Percentiles rank a stretch among this genome's conserved stretches.
These are phyloP conservation scores for Terrapene triunguis DNA, from an alignment of 2,113 vertebrate species.

Conservation along the genomic window DNA sequence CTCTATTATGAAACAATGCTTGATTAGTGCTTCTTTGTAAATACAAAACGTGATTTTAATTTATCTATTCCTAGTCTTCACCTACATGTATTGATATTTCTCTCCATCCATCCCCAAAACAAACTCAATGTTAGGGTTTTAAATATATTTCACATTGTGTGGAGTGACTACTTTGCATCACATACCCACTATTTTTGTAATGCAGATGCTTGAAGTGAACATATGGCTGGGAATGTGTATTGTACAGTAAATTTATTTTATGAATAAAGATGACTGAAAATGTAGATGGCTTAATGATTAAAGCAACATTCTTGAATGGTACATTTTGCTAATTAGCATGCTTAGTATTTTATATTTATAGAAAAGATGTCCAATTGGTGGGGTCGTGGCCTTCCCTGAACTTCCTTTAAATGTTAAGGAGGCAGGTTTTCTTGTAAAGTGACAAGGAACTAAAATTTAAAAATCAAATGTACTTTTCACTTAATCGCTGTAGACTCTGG, in stretches of 20 bases:
- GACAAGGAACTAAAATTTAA: neutral
- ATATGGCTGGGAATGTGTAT: constrained; percentile 68
- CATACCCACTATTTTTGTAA: constrained; percentile 74
- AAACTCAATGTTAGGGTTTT: constrained; percentile 57
- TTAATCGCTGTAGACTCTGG: neutral
- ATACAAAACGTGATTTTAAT: constrained; percentile 63
- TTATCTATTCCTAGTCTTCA: constrained; percentile 71
- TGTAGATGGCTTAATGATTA: neutral
- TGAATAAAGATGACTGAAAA: constrained; percentile 80
- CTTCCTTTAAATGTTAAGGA: neutral
- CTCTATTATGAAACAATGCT: constrained; percentile 74
- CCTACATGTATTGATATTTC: neutral
- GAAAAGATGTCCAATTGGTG: fast-evolving
- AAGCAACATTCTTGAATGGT: neutral
- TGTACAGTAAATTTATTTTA: constrained; percentile 80
- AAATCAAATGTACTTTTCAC: neutral
- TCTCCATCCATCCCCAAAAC: constrained; percentile 17
- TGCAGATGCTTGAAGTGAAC: constrained; percentile 65
- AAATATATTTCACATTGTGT: constrained; percentile 59
- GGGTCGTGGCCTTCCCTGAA: neutral
- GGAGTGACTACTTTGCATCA: constrained; percentile 72
- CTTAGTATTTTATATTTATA: neutral
- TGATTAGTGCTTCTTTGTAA: constrained; percentile 82
- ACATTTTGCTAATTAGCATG: neutral
- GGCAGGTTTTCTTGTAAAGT: neutral